phyloP scores from a whole-genome alignment of 1,140 invertebrate species.

The Drosophila serrata region DNA sequence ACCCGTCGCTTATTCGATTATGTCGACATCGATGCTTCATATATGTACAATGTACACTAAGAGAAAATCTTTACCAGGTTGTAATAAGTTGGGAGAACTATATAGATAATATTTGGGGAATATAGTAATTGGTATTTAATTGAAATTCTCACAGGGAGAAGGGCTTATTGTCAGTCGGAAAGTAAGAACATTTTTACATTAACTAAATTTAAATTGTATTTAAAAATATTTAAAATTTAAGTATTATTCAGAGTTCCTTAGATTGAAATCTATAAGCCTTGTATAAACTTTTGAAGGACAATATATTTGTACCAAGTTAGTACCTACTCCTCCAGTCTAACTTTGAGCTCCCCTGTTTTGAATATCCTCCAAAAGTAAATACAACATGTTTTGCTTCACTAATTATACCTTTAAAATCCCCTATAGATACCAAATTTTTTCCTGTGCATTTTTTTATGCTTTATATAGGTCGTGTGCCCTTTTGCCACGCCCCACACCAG shows the following conservation, averaged over 20 bases:
- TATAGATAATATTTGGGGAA: neutral
- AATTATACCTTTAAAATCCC: no score
- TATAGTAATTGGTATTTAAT: no score
- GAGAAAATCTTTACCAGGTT: neutral
- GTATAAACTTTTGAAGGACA: no score
- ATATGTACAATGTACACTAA: conserved; percentile 8
- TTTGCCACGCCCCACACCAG: conserved; percentile 29
- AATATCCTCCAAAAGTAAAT: neutral
- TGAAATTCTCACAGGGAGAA: no score
- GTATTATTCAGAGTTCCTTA: no score
- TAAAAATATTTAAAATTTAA: no score
- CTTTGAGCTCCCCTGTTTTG: no score
- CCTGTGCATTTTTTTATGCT: conserved; percentile 45
- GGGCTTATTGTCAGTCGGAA: neutral
- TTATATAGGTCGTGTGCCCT: conserved; percentile 69
- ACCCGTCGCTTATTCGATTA: conserved; percentile 74
- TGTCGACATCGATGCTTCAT: conserved; percentile 52
- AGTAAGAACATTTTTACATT: neutral
- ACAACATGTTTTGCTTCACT: neutral
- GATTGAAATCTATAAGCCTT: no score
- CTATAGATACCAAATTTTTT: neutral
- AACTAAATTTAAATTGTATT: neutral
- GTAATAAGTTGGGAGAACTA: neutral
- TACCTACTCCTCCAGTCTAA: no score
- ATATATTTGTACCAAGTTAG: neutral